Conservation (phyloP, 1,140 invertebrate genomes). For the Protaetia brevitarsis region DNA sequence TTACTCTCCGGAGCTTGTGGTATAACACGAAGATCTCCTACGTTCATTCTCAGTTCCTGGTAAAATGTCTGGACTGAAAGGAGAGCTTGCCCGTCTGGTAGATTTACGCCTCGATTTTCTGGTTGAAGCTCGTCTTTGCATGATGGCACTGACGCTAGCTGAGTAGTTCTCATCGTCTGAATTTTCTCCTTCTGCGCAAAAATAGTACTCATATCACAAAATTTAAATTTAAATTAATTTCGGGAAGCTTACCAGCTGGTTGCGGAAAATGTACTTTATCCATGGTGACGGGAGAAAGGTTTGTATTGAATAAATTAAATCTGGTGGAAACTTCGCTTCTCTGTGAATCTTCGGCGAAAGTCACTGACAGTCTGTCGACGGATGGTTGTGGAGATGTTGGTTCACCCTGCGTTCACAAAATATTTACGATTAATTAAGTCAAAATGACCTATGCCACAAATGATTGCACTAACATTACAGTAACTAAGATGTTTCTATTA, state of each 20-base stretch:
- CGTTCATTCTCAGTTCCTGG: conserved; percentile 45
- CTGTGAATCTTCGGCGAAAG: conserved; percentile 56
- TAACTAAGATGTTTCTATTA: no score
- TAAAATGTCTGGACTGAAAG: conserved; percentile 59
- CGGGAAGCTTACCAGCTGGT: conserved; percentile 28
- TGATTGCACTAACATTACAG: not conserved
- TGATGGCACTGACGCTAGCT: conserved; percentile 74
- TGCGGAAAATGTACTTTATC: conserved; percentile 42
- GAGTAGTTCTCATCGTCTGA: conserved; percentile 77
- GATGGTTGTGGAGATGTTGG: conserved; percentile 62
- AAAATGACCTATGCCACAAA: not conserved
- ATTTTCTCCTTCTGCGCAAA: conserved; percentile 49
- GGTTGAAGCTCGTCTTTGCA: conserved; percentile 68
- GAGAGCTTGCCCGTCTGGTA: conserved; percentile 65
- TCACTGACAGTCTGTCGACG: conserved; percentile 66
- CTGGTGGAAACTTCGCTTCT: conserved; percentile 47
- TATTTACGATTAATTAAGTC: not conserved
- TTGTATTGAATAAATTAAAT: conserved; percentile 46
- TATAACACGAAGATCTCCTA: conserved; percentile 71
- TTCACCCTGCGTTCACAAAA: conserved; percentile 46
- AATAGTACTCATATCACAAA: not conserved
- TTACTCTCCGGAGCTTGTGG: conserved; percentile 84
- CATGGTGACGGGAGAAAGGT: conserved; percentile 26
- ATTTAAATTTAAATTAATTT: not conserved
- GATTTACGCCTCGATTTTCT: conserved; percentile 59